Evolutionary conservation across 2,113 vertebrate genomes (phyloP).

Genomic region (Oreotrochilus melanogaster): DNA sequence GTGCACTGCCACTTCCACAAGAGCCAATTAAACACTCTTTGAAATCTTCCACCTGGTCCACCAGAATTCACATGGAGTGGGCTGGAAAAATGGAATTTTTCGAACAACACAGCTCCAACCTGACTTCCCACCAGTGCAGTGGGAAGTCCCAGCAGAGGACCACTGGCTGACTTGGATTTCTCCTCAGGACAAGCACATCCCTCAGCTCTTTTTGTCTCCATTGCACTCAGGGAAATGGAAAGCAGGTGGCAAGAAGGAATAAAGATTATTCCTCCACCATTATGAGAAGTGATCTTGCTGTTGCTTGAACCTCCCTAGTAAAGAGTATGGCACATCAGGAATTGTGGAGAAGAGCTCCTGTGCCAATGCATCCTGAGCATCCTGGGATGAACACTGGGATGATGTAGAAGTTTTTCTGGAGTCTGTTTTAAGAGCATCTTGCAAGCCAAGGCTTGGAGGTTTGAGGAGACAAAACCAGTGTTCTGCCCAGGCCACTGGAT

Average conservation of each 20-base stretch:
- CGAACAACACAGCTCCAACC: neutral
- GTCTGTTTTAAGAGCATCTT: neutral
- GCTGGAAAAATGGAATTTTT: neutral
- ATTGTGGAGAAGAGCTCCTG: neutral
- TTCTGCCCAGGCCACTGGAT: fast-evolving
- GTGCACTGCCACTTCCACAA: neutral
- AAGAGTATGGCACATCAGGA: neutral
- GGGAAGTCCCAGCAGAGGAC: neutral
- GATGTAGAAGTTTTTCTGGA: fast-evolving
- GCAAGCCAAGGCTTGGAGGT: neutral
- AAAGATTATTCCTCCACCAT: neutral
- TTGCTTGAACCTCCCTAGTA: neutral
- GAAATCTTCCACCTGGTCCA: neutral
- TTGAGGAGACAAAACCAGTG: neutral
- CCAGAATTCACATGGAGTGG: neutral
- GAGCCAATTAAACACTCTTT: neutral
- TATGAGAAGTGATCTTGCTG: neutral
- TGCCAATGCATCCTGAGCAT: neutral
- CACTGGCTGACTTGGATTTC: neutral
- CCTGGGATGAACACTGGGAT: neutral
- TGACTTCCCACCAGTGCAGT: no score
- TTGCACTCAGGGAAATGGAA: neutral
- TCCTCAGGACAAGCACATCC: neutral
- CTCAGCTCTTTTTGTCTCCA: neutral
- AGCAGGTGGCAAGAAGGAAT: neutral